These are phyloP conservation scores for Hylyphantes graminicola DNA, from an alignment of 1,140 invertebrate species.

Conservation along the genomic window DNA sequence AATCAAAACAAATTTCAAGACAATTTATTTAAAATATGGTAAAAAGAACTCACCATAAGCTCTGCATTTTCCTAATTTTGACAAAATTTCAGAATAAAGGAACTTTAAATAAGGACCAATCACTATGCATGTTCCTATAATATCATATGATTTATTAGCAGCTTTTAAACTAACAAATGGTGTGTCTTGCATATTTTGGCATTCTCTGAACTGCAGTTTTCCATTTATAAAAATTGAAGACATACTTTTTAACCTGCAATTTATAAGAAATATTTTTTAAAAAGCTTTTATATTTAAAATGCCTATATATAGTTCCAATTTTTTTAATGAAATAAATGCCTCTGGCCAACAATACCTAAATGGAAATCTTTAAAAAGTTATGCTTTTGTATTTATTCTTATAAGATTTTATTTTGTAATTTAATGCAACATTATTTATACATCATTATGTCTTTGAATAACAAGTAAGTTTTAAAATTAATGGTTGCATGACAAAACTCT, in stretches of 20 bases:
- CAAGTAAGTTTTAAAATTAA: no score
- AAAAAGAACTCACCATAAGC: slow-evolving; percentile 26
- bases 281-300: no score
- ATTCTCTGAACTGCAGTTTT: slow-evolving; percentile 38
- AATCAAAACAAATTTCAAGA: no score
- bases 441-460: no score
- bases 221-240: slow-evolving; percentile 38
- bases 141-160: slow-evolving; percentile 42
- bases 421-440: background rate
- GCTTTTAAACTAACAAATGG: slow-evolving; percentile 9
- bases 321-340: no score
- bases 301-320: no score
- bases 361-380: no score
- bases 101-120: slow-evolving; percentile 23
- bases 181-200: slow-evolving; percentile 24
- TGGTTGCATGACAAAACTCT: no score
- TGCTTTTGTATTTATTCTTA: no score
- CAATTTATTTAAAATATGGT: no score
- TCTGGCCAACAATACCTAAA: no score
- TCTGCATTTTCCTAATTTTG: slow-evolving; percentile 22
- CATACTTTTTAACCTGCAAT: slow-evolving; percentile 31
- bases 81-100: slow-evolving; percentile 2
- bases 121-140: slow-evolving; percentile 48
- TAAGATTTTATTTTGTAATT: background rate
- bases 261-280: no score